These are phyloP conservation scores for Mystacides longicornis DNA, from an alignment of 2,888 invertebrate species.

Conservation along the genomic window DNA sequence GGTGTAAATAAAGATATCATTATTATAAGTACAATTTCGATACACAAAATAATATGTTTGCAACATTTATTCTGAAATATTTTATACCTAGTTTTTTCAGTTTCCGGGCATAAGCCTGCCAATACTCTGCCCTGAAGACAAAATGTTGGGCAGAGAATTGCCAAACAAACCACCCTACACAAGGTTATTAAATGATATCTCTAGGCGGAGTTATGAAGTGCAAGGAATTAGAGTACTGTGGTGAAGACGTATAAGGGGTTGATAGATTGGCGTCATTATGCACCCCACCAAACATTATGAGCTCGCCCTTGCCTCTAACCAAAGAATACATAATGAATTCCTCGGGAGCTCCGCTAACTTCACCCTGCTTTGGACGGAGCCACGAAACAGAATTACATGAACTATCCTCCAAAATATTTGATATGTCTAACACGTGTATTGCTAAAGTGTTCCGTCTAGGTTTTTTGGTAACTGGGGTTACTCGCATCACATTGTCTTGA, in stretches of 20 bases:
- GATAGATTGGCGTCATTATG: conserved; percentile 65
- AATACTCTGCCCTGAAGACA: too few relatives aligned
- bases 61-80: too few relatives aligned
- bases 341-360: conserved; percentile 68
- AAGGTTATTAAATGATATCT: conserved; percentile 52
- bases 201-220: conserved; percentile 69
- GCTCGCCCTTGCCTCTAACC: conserved; percentile 82
- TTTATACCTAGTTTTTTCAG: too few relatives aligned
- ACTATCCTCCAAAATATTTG: conserved; percentile 57
- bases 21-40: too few relatives aligned
- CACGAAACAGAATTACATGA: conserved; percentile 59
- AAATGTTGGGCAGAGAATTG: too few relatives aligned
- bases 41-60: too few relatives aligned
- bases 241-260: conserved; percentile 46
- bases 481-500: conserved; percentile 32
- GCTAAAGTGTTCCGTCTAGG: conserved; percentile 63
- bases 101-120: too few relatives aligned
- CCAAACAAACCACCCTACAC: too few relatives aligned
- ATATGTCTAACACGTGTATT: conserved; percentile 81
- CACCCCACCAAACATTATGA: conserved; percentile 95
- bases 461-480: conserved; percentile 48
- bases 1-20: too few relatives aligned
- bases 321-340: conserved; percentile 86
- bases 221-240: conserved; percentile 69
- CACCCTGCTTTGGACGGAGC: conserved; percentile 61